A percentile compares a stretch with the other conserved stretches of the same genome.
Conservation (phyloP, 1,140 invertebrate genomes). For the Drosophila pseudoananassae region DNA sequence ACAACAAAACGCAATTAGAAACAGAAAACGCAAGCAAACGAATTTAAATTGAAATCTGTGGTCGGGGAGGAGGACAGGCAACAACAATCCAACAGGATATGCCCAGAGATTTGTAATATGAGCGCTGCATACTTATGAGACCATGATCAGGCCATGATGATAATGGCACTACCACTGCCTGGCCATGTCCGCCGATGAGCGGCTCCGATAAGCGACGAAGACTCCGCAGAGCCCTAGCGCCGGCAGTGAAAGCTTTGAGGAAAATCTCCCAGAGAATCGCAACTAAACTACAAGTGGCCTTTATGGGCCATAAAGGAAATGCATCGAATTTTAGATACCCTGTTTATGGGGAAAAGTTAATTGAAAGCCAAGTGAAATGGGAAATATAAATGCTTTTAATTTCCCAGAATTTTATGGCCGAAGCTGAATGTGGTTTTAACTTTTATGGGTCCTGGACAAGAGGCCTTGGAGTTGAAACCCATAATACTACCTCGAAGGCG, state of each 20-base stretch:
- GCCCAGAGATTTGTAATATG: slow-evolving; percentile 67
- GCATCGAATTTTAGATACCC: slow-evolving; percentile 11
- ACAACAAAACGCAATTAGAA: slow-evolving; percentile 72
- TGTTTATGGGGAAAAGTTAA: slow-evolving; percentile 1
- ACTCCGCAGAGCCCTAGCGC: background rate
- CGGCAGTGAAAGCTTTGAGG: slow-evolving; percentile 36
- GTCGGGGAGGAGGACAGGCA: background rate
- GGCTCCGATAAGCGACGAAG: slow-evolving; percentile 37
- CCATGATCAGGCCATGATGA: slow-evolving; percentile 43
- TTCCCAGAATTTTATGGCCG: too few species aligned
- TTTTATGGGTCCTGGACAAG: too few species aligned
- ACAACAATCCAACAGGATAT: slow-evolving; percentile 56
- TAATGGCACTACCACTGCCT: slow-evolving; percentile 37
- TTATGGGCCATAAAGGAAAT: slow-evolving; percentile 2
- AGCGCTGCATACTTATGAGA: slow-evolving; percentile 68
- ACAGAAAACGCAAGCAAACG: slow-evolving; percentile 36
- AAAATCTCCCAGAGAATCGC: slow-evolving; percentile 35
- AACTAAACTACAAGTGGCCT: slow-evolving; percentile 34
- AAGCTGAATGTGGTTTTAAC: too few species aligned
- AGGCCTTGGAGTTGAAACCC: too few species aligned
- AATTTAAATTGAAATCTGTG: slow-evolving; percentile 60
- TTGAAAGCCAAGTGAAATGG: too few species aligned
- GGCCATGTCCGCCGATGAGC: slow-evolving; percentile 37
- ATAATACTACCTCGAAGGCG: too few species aligned
- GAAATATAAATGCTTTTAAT: background rate